Evolutionary conservation across 2,797 vertebrate genomes (phyloP).

Genomic region (Lerista edwardsae): DNA sequence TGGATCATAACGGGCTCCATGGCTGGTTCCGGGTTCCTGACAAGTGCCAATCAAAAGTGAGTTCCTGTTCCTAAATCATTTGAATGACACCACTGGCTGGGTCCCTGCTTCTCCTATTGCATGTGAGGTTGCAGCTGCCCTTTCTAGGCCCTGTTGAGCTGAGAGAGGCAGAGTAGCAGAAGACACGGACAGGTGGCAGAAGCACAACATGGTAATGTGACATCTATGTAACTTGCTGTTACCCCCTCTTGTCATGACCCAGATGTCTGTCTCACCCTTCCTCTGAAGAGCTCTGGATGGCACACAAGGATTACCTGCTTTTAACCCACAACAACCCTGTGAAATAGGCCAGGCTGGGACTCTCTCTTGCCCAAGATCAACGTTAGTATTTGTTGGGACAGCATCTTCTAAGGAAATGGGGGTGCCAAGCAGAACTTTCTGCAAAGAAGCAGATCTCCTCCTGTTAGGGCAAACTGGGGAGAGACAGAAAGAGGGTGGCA

Average conservation of each 20-base stretch:
- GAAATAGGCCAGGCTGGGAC: background rate
- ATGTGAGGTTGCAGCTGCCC: too few species aligned
- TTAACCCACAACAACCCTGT: too few species aligned
- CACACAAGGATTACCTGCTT: too few species aligned
- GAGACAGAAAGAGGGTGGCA: background rate
- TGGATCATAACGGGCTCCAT: too few species aligned
- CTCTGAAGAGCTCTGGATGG: too few species aligned
- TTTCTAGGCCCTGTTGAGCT: background rate
- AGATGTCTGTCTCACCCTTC: too few species aligned
- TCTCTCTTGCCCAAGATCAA: background rate
- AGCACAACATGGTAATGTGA: background rate
- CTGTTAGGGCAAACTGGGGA: background rate
- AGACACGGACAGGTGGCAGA: background rate
- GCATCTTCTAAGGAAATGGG: slow-evolving; percentile 1
- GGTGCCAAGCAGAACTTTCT: background rate
- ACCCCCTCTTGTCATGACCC: background rate
- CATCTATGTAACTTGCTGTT: too few species aligned
- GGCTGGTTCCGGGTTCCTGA: too few species aligned
- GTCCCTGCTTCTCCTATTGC: too few species aligned
- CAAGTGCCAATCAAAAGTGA: too few species aligned
- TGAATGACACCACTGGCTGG: too few species aligned
- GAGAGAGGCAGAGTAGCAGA: background rate
- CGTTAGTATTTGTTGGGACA: background rate
- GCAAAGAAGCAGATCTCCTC: background rate
- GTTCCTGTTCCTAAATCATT: too few species aligned